phyloP scores from a whole-genome alignment of 2,113 vertebrate genomes.

The Lanius collurio region DNA sequence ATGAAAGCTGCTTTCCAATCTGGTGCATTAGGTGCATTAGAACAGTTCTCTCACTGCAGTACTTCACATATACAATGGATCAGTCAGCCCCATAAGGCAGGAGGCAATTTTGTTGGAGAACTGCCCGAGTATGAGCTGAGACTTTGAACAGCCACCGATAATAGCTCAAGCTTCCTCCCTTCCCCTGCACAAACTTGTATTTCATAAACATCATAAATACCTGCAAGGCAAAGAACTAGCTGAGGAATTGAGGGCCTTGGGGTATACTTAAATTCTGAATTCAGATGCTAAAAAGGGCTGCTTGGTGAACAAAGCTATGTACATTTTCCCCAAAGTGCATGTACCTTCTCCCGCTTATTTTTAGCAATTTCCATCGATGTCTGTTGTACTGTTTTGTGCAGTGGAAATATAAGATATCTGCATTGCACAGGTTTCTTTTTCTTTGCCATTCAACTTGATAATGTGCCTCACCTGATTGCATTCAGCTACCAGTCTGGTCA shows the following conservation, averaged over 20 bases:
- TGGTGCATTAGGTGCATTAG: no score
- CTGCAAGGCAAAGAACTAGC: neutral
- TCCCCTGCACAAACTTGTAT: neutral
- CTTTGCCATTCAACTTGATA: neutral
- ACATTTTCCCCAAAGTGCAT: neutral
- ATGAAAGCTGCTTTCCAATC: neutral
- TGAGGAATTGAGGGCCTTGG: neutral
- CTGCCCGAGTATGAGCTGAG: neutral
- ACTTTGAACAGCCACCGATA: neutral
- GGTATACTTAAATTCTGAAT: neutral
- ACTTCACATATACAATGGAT: neutral
- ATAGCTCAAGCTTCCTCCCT: neutral
- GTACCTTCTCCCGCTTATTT: neutral
- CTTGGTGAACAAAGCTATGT: neutral
- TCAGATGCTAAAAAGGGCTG: neutral
- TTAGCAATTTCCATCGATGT: neutral
- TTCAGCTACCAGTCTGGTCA: neutral
- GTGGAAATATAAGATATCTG: neutral
- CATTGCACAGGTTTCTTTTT: neutral
- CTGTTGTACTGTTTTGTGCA: neutral
- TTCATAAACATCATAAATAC: neutral
- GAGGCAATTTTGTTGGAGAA: neutral
- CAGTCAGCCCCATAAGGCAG: neutral
- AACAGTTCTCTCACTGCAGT: neutral
- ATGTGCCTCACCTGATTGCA: fast-evolving